Evolutionary conservation across 1,140 invertebrate species (phyloP).

Genomic region (Heliothis virescens): DNA sequence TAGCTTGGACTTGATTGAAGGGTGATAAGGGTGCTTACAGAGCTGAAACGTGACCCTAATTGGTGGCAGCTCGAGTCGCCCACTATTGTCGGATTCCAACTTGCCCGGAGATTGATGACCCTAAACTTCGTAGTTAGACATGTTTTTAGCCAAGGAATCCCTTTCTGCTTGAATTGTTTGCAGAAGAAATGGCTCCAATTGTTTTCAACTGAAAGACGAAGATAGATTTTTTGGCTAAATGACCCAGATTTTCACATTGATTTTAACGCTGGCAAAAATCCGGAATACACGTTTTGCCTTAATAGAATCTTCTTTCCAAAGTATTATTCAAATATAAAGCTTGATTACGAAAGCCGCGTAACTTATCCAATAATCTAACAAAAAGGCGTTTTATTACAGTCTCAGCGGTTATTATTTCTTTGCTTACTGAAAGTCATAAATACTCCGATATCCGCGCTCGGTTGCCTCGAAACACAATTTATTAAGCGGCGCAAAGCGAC

Average conservation of each 20-base stretch:
- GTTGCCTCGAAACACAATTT: constrained; percentile 42
- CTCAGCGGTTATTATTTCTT: constrained; percentile 35
- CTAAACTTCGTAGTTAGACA: constrained; percentile 31
- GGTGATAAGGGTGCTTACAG: constrained; percentile 35
- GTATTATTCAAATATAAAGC: constrained; percentile 23
- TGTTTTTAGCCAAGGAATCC: constrained; percentile 35
- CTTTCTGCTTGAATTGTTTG: constrained; percentile 39
- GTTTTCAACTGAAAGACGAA: constrained; percentile 25
- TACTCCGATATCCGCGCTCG: constrained; percentile 33
- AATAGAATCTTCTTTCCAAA: constrained; percentile 27
- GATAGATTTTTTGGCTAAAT: constrained; percentile 17
- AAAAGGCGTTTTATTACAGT: constrained; percentile 30
- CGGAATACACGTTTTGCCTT: constrained; percentile 1
- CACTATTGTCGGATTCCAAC: constrained; percentile 40
- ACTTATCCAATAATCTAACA: constrained; percentile 33
- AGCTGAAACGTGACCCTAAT: constrained; percentile 41
- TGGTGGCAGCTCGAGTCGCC: constrained; percentile 34
- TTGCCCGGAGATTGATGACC: constrained; percentile 41
- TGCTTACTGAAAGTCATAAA: constrained; percentile 41
- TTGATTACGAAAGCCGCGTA: constrained; percentile 13
- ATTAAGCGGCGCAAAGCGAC: constrained; percentile 40
- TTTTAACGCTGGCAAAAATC: not conserved
- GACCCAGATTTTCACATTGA: not conserved
- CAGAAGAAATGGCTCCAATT: constrained; percentile 27
- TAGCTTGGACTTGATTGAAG: constrained; percentile 38